These are phyloP conservation scores for Equus przewalskii DNA, from an alignment of 2,113 vertebrate species.

Conservation along the genomic window DNA sequence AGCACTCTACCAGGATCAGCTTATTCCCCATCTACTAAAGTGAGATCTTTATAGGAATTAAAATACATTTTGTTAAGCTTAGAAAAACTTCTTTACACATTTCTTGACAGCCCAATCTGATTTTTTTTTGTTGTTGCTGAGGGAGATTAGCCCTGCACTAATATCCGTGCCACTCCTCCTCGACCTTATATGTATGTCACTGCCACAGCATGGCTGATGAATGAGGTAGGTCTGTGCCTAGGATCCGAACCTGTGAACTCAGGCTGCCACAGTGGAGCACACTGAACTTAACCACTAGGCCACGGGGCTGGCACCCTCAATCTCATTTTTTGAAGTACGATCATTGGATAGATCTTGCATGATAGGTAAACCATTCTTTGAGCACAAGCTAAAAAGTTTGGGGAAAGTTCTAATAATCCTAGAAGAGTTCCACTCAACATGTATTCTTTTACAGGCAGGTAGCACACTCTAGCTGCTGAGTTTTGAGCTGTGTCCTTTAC, in stretches of 20 bases:
- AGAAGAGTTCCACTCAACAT: not conserved
- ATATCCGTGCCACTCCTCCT: no score
- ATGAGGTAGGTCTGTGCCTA: no score
- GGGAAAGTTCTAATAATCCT: not conserved
- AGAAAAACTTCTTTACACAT: not conserved
- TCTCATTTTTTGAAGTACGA: not conserved
- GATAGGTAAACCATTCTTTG: not conserved
- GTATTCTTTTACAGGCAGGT: not conserved
- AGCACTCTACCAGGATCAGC: not conserved
- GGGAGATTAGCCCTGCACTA: no score
- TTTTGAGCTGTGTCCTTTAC: not conserved
- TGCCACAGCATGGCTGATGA: no score
- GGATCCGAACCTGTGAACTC: no score
- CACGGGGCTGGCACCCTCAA: not conserved
- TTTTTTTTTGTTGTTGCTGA: not conserved
- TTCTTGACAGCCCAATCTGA: not conserved
- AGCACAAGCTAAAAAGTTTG: not conserved
- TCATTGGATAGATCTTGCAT: not conserved
- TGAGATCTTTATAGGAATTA: not conserved
- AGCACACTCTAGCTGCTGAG: not conserved
- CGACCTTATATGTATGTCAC: no score
- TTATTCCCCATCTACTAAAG: not conserved
- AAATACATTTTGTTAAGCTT: not conserved
- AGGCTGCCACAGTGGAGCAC: no score
- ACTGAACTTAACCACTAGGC: no score